These are phyloP conservation scores for Crotalus viridis DNA, from an alignment of 2,113 vertebrate genomes.

Conservation along the genomic window DNA sequence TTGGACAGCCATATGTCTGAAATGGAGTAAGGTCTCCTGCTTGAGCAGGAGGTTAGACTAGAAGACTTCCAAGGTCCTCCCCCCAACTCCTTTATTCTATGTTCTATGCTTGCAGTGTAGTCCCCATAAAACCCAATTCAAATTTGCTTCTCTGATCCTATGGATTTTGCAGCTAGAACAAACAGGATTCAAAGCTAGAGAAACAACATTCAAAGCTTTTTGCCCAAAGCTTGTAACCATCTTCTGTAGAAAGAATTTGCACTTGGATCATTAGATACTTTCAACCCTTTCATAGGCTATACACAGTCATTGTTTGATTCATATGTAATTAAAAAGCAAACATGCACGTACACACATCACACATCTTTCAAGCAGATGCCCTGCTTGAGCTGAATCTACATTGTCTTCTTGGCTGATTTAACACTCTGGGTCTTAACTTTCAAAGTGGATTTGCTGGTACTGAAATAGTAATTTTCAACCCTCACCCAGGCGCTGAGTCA, in stretches of 20 bases:
- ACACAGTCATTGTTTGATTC: slow-evolving; percentile 7
- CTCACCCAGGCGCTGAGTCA: neutral
- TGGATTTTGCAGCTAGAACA: neutral
- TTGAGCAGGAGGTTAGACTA: neutral
- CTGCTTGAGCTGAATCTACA: slow-evolving; percentile 28
- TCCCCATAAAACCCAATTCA: neutral
- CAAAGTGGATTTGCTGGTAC: slow-evolving; percentile 31
- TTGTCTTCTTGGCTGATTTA: slow-evolving; percentile 21
- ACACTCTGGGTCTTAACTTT: slow-evolving; percentile 29
- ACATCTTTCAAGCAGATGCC: slow-evolving; percentile 32
- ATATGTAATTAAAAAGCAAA: slow-evolving; percentile 45
- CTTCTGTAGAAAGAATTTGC: neutral
- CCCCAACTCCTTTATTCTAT: neutral
- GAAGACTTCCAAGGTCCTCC: neutral
- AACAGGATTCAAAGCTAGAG: neutral
- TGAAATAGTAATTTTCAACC: slow-evolving; percentile 32
- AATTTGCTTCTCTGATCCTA: neutral
- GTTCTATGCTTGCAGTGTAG: neutral
- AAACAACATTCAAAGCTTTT: neutral
- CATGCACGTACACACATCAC: slow-evolving; percentile 4
- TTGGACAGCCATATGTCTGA: too few relatives aligned
- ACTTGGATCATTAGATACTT: neutral
- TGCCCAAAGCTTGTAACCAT: neutral
- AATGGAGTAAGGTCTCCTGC: neutral
- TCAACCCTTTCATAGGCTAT: neutral